Evolutionary conservation across 2,888 invertebrate genomes (phyloP).

Genomic region (Drosophila fulvimacula): DNA sequence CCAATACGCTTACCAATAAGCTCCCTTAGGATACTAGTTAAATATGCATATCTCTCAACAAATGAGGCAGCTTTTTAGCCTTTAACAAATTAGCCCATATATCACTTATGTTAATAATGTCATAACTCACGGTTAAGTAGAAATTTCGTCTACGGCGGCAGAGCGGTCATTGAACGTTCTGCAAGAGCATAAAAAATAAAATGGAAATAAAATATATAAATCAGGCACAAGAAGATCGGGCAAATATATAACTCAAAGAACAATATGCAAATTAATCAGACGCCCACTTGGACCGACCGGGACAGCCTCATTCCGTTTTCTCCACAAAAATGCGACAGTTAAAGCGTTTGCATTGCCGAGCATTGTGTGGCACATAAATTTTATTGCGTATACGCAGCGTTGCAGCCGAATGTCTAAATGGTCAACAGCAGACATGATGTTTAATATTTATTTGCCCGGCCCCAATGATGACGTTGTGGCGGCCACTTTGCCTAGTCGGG

Average conservation of each 20-base stretch:
- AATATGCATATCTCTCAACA: background rate
- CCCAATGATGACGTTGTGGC: conserved; percentile 62
- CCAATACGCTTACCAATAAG: background rate
- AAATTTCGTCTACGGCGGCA: conserved; percentile 13
- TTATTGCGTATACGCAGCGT: conserved; percentile 74
- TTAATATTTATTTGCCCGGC: conserved; percentile 55
- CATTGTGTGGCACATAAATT: conserved; percentile 59
- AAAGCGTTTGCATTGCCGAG: conserved; percentile 65
- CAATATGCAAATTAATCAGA: conserved; percentile 74
- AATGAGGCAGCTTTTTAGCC: background rate
- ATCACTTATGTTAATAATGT: conserved; percentile 23
- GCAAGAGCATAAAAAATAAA: conserved; percentile 21
- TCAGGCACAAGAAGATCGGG: conserved; percentile 14
- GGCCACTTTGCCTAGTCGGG: conserved; percentile 47
- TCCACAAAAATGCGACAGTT: conserved; percentile 76
- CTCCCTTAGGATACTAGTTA: background rate
- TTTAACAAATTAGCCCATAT: conserved; percentile 13
- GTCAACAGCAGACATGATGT: conserved; percentile 47
- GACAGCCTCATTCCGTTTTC: conserved; percentile 41
- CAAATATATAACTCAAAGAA: conserved; percentile 56
- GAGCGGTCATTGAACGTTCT: conserved; percentile 47
- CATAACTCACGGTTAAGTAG: conserved; percentile 36
- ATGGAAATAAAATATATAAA: conserved; percentile 7
- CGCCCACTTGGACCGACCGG: conserved; percentile 51
- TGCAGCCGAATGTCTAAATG: conserved; percentile 40